Conservation (phyloP, 2,888 invertebrate species). For the Stegana nigrithorax region DNA sequence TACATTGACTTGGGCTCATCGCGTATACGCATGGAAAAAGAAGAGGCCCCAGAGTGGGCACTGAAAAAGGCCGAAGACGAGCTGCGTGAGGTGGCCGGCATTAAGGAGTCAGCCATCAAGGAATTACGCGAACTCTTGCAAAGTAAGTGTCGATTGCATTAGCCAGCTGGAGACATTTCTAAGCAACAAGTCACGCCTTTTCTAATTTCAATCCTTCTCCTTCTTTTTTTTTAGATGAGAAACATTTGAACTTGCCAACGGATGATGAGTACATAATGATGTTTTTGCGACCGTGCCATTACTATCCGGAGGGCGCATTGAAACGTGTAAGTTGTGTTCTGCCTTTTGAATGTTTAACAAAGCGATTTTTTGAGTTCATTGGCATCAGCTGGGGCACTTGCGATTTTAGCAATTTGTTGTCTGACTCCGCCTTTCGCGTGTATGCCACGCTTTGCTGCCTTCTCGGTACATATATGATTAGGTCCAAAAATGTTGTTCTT, state of each 20-base stretch:
- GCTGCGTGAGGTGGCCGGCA: slow-evolving; percentile 79
- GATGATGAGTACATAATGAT: slow-evolving; percentile 80
- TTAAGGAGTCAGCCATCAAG: slow-evolving; percentile 72
- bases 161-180: background rate
- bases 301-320: slow-evolving; percentile 84
- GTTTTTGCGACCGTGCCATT: slow-evolving; percentile 88
- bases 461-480: too few species aligned
- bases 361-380: too few species aligned
- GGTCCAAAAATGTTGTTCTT: too few species aligned
- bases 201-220: background rate
- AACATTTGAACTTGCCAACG: slow-evolving; percentile 73
- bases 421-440: too few species aligned
- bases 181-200: too few species aligned
- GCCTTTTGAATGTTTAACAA: too few species aligned
- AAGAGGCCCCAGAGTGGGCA: slow-evolving; percentile 71
- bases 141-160: slow-evolving; percentile 67
- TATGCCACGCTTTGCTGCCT: too few species aligned
- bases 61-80: slow-evolving; percentile 76
- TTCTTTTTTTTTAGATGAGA: slow-evolving; percentile 72
- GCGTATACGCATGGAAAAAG: slow-evolving; percentile 74
- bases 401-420: too few species aligned
- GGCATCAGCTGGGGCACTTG: too few species aligned
- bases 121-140: slow-evolving; percentile 70
- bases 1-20: slow-evolving; percentile 74
- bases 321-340: slow-evolving; percentile 77